These are phyloP conservation scores for Musca domestica DNA, from an alignment of 1,140 invertebrate species.

Conservation along the genomic window DNA sequence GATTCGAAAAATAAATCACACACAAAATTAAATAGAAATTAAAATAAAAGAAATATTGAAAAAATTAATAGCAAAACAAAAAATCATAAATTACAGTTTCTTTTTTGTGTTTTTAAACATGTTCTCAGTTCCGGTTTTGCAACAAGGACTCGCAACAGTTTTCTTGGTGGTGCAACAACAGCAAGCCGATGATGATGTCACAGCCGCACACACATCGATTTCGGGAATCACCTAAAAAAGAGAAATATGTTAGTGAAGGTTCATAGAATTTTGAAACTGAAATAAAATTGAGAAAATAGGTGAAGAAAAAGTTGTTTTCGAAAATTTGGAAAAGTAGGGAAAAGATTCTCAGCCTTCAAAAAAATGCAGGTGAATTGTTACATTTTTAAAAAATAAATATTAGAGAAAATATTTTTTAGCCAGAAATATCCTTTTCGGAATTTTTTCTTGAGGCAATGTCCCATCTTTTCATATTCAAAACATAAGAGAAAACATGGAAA, in stretches of 20 bases:
- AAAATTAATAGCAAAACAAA: background rate
- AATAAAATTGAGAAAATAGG: background rate
- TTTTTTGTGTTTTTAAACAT: too few relatives aligned
- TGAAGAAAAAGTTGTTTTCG: too few relatives aligned
- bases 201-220: background rate
- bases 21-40: background rate
- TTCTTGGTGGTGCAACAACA: background rate
- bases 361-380: too few relatives aligned
- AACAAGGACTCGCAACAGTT: background rate
- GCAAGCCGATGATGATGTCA: background rate
- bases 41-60: background rate
- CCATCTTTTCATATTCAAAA: too few relatives aligned
- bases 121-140: background rate
- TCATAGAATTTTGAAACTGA: background rate
- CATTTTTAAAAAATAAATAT: too few relatives aligned
- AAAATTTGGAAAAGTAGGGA: too few relatives aligned
- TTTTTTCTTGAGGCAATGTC: too few relatives aligned
- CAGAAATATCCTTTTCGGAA: too few relatives aligned
- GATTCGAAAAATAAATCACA: background rate
- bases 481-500: too few relatives aligned
- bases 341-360: too few relatives aligned
- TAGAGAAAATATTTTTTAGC: too few relatives aligned
- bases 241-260: constrained; percentile 16
- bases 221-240: constrained; percentile 7
- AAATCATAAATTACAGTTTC: constrained; percentile 16